These are phyloP conservation scores for Desmophyllum pertusum DNA, from an alignment of 92 coral and sea anemone species.

Conservation along the genomic window DNA sequence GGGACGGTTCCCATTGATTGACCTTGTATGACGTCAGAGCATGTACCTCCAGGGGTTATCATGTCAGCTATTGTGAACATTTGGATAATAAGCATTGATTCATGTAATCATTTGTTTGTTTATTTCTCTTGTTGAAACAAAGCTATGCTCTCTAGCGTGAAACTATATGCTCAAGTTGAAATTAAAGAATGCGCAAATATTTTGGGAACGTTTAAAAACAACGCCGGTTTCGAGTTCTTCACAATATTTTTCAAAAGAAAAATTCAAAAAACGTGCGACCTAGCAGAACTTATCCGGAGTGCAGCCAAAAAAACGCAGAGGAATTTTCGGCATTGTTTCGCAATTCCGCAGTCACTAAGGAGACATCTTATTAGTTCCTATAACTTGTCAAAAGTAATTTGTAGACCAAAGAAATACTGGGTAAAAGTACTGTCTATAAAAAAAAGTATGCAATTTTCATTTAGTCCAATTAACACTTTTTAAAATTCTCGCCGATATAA, in stretches of 20 bases:
- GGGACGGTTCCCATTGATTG: background rate
- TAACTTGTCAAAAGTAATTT: background rate
- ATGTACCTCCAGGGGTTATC: background rate
- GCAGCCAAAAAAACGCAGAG: background rate
- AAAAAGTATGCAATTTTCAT: background rate
- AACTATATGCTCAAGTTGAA: background rate
- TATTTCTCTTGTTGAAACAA: slow-evolving; percentile 2
- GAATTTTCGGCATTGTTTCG: slow-evolving; percentile 1
- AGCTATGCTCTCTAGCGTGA: slow-evolving; percentile 15
- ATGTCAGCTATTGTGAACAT: background rate
- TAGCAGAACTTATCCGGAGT: background rate
- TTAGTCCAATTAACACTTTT: background rate
- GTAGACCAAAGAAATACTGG: background rate
- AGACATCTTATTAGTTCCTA: background rate
- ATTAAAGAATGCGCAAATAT: slow-evolving; percentile 18
- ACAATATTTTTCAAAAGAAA: background rate
- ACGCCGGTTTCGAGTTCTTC: background rate
- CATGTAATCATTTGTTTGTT: background rate
- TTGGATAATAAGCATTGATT: background rate
- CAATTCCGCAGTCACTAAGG: slow-evolving; percentile 21
- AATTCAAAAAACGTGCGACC: background rate
- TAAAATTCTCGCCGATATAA: too few relatives aligned
- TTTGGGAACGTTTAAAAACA: background rate
- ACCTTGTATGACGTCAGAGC: background rate
- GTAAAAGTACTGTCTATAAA: background rate